phyloP scores from a whole-genome alignment of 2,797 vertebrate species.

The Huso huso region DNA sequence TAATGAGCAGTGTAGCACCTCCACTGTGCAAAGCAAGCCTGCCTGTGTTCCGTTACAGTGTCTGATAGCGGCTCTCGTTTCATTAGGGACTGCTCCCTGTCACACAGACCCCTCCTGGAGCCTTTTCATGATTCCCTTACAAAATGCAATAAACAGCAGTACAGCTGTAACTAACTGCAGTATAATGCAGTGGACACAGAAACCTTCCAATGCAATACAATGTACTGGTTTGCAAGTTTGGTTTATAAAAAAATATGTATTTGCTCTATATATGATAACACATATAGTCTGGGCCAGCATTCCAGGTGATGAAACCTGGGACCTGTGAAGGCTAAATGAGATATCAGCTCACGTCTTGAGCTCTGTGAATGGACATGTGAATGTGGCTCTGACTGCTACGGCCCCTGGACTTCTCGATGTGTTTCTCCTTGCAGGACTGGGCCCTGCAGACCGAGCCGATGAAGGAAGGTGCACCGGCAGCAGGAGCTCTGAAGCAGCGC shows the following conservation, averaged over 20 bases:
- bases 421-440: constrained; percentile 38
- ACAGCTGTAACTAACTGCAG: not conserved
- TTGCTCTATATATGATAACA: no score
- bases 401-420: not conserved
- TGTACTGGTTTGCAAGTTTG: no score
- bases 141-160: not conserved
- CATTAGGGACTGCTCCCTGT: no score
- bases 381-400: not conserved
- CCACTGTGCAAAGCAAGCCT: not conserved
- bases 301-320: no score
- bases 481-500: constrained; percentile 38
- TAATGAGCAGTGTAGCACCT: constrained; percentile 33
- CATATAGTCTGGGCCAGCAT: no score
- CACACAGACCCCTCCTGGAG: not conserved
- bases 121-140: not conserved
- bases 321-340: no score
- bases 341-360: no score
- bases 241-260: no score
- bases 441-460: constrained; percentile 34
- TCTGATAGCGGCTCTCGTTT: not conserved
- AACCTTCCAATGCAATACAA: no score
- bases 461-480: constrained; percentile 39
- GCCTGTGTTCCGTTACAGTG: not conserved
- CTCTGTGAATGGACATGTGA: not conserved
- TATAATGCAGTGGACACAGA: not conserved